Evolutionary conservation across 35 echinoderm and acorn worm species (phyloP).

Genomic region (Eucidaris tribuloides): DNA sequence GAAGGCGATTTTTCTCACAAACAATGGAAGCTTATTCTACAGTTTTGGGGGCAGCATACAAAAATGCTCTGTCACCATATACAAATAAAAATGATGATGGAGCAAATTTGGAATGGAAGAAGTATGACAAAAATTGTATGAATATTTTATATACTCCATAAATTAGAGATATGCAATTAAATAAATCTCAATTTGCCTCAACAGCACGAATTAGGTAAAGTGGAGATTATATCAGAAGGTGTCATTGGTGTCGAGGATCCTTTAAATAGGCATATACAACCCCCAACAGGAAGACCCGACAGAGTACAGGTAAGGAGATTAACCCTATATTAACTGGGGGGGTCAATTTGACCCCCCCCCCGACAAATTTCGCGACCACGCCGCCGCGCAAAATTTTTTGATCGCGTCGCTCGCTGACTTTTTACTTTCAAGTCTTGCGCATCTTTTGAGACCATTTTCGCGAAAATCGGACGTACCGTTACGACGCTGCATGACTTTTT

Average conservation of each 20-base stretch:
- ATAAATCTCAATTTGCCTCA: background rate
- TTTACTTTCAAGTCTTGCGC: too few species aligned
- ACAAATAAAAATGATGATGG: background rate
- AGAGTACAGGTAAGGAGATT: slow-evolving; percentile 59
- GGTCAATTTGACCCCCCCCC: too few species aligned
- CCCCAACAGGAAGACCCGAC: slow-evolving; percentile 53
- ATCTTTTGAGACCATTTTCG: too few species aligned
- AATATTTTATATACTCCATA: background rate
- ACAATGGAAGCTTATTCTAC: too few species aligned
- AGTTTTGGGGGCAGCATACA: too few species aligned
- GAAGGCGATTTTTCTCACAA: too few species aligned
- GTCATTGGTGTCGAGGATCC: slow-evolving; percentile 49
- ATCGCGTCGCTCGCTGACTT: too few species aligned
- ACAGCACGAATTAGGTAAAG: slow-evolving; percentile 42
- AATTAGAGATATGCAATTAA: background rate
- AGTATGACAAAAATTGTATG: background rate
- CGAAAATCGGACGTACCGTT: too few species aligned
- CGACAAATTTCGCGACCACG: too few species aligned
- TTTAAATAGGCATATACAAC: slow-evolving; percentile 62
- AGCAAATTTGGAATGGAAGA: background rate
- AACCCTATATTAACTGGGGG: too few species aligned
- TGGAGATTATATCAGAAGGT: slow-evolving; percentile 56
- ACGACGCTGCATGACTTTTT: too few species aligned
- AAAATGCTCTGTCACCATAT: background rate
- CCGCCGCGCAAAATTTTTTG: too few species aligned